Evolutionary conservation across 2,113 vertebrate species (phyloP).

Genomic region (Sorex fumeus): DNA sequence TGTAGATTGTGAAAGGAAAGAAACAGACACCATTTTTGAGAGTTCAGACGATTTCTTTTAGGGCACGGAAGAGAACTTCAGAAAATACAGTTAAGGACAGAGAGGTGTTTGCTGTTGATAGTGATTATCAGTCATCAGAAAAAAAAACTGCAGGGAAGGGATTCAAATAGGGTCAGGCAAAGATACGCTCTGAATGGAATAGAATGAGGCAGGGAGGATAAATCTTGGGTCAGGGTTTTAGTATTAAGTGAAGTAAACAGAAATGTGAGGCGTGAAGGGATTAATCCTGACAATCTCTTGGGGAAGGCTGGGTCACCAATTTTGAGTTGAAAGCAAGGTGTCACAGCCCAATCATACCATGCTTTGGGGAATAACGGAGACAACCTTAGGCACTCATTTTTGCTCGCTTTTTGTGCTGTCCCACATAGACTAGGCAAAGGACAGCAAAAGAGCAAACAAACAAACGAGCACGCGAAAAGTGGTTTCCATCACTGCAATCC

Average conservation of each 20-base stretch:
- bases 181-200: too few species aligned
- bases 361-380: slow-evolving; percentile 5
- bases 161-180: background rate
- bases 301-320: slow-evolving; percentile 26
- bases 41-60: background rate
- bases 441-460: background rate
- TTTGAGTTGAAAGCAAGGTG: slow-evolving; percentile 13
- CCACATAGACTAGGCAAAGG: background rate
- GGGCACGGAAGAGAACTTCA: background rate
- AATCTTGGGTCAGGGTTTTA: background rate
- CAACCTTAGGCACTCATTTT: background rate
- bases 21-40: background rate
- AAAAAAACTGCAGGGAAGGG: background rate
- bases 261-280: background rate
- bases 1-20: background rate
- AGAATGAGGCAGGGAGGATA: background rate
- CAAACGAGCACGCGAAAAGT: background rate
- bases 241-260: background rate
- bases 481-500: background rate
- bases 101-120: background rate
- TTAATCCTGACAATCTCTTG: slow-evolving; percentile 35
- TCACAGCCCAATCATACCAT: background rate
- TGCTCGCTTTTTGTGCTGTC: background rate
- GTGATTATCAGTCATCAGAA: background rate
- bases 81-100: background rate